Conservation (phyloP, 2,888 invertebrate genomes). For the Meandrusa payeni region DNA sequence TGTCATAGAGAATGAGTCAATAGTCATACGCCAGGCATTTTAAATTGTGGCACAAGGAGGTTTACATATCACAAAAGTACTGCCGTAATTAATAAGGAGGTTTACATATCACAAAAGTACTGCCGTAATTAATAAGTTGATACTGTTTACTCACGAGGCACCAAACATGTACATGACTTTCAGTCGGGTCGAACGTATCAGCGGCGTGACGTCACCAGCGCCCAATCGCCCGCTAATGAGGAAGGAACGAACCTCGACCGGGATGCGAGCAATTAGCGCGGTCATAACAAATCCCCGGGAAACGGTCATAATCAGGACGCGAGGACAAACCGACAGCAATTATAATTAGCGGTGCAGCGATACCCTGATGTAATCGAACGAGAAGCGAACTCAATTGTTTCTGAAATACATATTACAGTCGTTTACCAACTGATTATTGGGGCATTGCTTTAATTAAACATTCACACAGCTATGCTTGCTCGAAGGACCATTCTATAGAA, state of each 20-base stretch:
- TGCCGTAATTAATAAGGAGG: no score
- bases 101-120: no score
- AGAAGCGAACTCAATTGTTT: neutral
- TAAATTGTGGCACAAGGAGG: no score
- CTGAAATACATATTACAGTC: neutral
- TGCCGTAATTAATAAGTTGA: no score
- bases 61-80: no score
- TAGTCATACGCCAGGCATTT: no score
- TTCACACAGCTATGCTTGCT: no score
- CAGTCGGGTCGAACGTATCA: constrained; percentile 29
- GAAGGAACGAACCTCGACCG: constrained; percentile 75
- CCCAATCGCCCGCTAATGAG: constrained; percentile 56
- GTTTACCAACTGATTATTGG: no score
- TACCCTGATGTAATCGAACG: constrained; percentile 23
- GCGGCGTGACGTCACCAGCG: constrained; percentile 40
- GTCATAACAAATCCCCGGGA: constrained; percentile 70
- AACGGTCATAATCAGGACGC: constrained; percentile 33
- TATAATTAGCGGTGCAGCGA: constrained; percentile 27
- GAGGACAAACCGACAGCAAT: constrained; percentile 34
- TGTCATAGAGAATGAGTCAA: no score
- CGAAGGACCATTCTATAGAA: no score
- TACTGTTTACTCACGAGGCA: no score
- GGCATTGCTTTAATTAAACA: no score
- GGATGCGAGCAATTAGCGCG: constrained; percentile 73
- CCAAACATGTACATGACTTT: constrained; percentile 18